Evolutionary conservation across 2,888 invertebrate genomes (phyloP), one percentile per base, ranked within the genome.

Genomic region (Onthophagus sagittarius): DNA sequence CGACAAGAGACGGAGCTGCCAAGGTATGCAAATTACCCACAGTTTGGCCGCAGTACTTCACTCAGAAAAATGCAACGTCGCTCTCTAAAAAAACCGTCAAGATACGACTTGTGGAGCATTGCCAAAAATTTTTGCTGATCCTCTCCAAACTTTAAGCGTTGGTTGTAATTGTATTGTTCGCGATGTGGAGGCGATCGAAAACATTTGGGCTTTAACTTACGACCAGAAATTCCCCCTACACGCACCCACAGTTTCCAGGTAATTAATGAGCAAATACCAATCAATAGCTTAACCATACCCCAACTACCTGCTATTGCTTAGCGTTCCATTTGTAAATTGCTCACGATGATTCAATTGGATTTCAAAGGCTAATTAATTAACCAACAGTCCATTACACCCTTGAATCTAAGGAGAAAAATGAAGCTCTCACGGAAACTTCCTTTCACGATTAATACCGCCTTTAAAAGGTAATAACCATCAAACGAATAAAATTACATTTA

Each of bases 21-120:
- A n/a, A 67, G 31, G 67, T 67, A 67, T 67, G 67, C 15, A 67
- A 67, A 67, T 67, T 23, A 67, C 31, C 32, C 23, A 67, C 67
- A 23, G 31, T 67, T 67, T 23, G 23, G 31, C 32, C 67, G 23
- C 67, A 23, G 67, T 67, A 67, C 31, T 67, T 67, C 67, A 67
- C 32, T 67, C 23, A 67, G 65, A 67, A 67, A 67, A 67, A 67
- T 67, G 67, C 67, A 67, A n/a, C 31, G 31, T 23, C 9, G 67
- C 7, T 23, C 67, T n/a, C 23, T 13, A n/a, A 67, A 67, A 53
- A 67, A 67, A 67, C 32, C 31, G 67, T 31, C 5, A 67, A 67
- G 67, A 67, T 67, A 67, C 67, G 67, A 67, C 23, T 23, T 23
- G 67, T 23, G 67, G 67, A 67, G 6, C 31, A 31, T n/a, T n/a